Percentiles rank a stretch among this genome's conserved stretches.
These are phyloP conservation scores for Agriotes lineatus DNA, from an alignment of 2,888 invertebrate genomes.

Conservation along the genomic window DNA sequence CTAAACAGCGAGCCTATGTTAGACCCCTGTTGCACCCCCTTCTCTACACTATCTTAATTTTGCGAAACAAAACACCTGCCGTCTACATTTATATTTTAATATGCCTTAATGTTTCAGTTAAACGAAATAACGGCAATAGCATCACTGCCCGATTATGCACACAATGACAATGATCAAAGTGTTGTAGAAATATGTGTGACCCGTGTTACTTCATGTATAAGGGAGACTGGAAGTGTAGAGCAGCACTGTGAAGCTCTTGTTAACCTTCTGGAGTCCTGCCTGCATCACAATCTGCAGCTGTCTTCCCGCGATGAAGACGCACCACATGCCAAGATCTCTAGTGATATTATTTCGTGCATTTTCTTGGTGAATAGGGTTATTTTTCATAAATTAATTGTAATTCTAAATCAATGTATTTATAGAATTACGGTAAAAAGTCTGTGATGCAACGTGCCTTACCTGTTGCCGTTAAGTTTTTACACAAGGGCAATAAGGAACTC, in stretches of 20 bases:
- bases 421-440: conserved; percentile 78
- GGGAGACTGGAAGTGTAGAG: conserved; percentile 90
- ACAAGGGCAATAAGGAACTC: conserved; percentile 90
- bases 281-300: conserved; percentile 90
- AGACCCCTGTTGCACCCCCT: no score
- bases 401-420: conserved; percentile 50
- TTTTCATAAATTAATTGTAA: neutral
- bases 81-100: no score
- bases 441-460: conserved; percentile 90
- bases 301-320: conserved; percentile 86
- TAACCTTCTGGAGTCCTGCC: conserved; percentile 85
- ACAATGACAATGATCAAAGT: conserved; percentile 92
- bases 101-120: conserved; percentile 70
- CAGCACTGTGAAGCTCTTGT: conserved; percentile 88
- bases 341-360: conserved; percentile 94
- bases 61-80: no score
- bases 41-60: no score
- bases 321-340: conserved; percentile 96
- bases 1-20: no score
- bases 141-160: conserved; percentile 84
- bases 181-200: conserved; percentile 96
- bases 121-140: conserved; percentile 85
- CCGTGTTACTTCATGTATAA: conserved; percentile 88
- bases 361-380: conserved; percentile 85
- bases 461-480: conserved; percentile 91